Conservation (phyloP, 37 sponge, comb jelly and placozoan species). For the Axinella damicornis region DNA sequence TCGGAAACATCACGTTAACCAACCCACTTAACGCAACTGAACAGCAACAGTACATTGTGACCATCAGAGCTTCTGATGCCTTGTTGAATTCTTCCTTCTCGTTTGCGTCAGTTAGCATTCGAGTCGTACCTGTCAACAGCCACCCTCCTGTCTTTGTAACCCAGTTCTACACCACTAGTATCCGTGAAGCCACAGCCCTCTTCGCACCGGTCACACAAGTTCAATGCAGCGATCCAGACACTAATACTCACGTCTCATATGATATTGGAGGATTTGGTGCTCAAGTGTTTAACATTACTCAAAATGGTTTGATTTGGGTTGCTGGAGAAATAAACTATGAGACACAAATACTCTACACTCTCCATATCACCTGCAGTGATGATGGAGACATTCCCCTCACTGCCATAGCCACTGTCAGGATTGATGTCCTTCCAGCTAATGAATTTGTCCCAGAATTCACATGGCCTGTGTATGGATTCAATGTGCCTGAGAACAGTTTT, state of each 20-base stretch:
- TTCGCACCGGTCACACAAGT: constrained; percentile 38
- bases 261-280: neutral
- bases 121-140: constrained; percentile 68
- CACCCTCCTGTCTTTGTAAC: constrained; percentile 42
- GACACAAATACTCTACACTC: neutral
- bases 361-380: constrained; percentile 67
- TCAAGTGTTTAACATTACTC: constrained; percentile 46
- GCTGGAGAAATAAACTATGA: constrained; percentile 55
- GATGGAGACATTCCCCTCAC: constrained; percentile 44
- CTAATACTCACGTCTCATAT: constrained; percentile 45
- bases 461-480: constrained; percentile 22
- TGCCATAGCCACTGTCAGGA: constrained; percentile 39
- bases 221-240: constrained; percentile 58
- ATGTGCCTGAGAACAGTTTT: constrained; percentile 45
- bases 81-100: constrained; percentile 35
- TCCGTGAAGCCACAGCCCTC: constrained; percentile 29
- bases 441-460: constrained; percentile 67
- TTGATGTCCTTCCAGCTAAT: constrained; percentile 58
- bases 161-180: constrained; percentile 23
- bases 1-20: constrained; percentile 45
- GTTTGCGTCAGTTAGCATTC: constrained; percentile 33
- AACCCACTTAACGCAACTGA: constrained; percentile 26
- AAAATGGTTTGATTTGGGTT: constrained; percentile 46
- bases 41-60: constrained; percentile 33
- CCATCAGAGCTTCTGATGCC: constrained; percentile 40